Conservation (phyloP, 2,113 vertebrate species). For the Pholis gunnellus region DNA sequence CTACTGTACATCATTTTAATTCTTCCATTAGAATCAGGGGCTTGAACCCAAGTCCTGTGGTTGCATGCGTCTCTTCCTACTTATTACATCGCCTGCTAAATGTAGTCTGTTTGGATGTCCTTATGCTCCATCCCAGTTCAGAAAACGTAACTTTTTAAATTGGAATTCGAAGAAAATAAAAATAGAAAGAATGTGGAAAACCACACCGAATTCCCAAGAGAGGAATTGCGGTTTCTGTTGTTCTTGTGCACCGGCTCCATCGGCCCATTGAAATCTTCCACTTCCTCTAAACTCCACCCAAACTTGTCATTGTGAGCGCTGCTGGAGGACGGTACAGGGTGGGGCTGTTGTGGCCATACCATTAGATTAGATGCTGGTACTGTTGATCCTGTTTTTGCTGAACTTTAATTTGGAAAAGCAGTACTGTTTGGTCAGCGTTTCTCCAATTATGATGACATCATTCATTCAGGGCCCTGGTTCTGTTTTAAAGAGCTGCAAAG, state of each 20-base stretch:
- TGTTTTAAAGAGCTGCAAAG: not conserved
- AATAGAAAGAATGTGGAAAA: not conserved
- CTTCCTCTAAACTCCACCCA: constrained; percentile 28
- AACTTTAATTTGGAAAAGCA: constrained; percentile 13
- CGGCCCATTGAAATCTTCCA: constrained; percentile 6
- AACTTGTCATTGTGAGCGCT: constrained; percentile 8
- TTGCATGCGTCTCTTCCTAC: not conserved
- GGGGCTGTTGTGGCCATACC: constrained; percentile 34
- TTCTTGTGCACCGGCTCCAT: constrained; percentile 18
- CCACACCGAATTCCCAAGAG: not conserved
- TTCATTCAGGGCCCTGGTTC: not conserved
- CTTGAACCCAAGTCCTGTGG: not conserved
- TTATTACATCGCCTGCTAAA: not conserved
- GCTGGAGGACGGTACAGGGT: constrained; percentile 1
- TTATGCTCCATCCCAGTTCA: not conserved
- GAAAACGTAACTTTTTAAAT: not conserved
- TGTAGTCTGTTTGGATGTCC: not conserved
- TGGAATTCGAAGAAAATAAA: not conserved
- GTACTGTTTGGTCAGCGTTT: not conserved
- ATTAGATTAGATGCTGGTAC: not conserved
- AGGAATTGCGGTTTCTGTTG: not conserved
- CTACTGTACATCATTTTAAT: not conserved
- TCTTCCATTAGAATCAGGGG: not conserved
- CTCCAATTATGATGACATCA: not conserved
- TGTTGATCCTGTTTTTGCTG: constrained; percentile 10